phyloP scores from a whole-genome alignment of 2,113 vertebrate genomes.

The Telmatochromis brachygnathus region DNA sequence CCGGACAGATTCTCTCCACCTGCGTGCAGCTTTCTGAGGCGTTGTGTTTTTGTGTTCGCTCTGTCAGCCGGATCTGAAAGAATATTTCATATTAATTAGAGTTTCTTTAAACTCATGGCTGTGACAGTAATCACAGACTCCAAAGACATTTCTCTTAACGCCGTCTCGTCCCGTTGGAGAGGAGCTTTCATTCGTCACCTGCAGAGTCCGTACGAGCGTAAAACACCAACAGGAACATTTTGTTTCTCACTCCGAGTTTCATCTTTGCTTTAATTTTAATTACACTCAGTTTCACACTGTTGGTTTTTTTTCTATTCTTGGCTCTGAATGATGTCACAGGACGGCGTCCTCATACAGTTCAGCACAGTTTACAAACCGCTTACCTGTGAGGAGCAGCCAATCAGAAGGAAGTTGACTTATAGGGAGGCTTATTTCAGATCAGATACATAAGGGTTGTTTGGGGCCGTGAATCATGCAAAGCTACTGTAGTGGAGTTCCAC shows the following conservation, averaged over 20 bases:
- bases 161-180: not conserved
- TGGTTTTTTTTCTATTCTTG: not conserved
- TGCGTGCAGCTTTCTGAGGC: not conserved
- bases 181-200: not conserved
- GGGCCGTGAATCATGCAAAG: not conserved
- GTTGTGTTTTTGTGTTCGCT: not conserved
- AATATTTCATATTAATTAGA: not conserved
- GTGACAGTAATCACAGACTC: not conserved
- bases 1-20: not conserved
- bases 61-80: not conserved
- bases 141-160: not conserved
- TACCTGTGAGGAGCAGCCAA: not conserved
- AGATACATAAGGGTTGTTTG: not conserved
- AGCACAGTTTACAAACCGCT: not conserved
- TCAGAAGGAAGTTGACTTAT: not conserved
- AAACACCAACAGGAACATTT: not conserved
- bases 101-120: not conserved
- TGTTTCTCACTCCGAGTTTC: not conserved
- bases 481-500: not conserved
- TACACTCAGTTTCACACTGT: fast-evolving
- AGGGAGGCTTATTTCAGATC: not conserved
- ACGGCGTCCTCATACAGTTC: not conserved
- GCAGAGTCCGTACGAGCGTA: not conserved
- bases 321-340: not conserved
- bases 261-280: not conserved